phyloP scores from a whole-genome alignment of 2,888 invertebrate genomes.

The Calliopum simillimum region DNA sequence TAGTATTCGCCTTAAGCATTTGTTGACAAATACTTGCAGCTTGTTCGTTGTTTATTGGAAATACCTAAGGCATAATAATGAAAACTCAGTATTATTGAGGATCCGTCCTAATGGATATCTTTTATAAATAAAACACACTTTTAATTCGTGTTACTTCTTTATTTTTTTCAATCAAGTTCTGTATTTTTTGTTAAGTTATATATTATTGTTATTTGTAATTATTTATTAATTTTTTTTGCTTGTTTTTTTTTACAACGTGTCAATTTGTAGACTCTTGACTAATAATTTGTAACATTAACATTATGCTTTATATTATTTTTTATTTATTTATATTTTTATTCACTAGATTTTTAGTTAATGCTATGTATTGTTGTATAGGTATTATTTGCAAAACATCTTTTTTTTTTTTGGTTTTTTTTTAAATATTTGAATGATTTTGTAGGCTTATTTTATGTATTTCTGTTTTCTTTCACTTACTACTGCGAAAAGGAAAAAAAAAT shows the following conservation, averaged over 20 bases:
- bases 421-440: background rate
- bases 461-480: too few relatives aligned
- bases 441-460: too few relatives aligned
- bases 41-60: too few relatives aligned
- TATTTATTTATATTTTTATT: constrained; percentile 24
- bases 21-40: too few relatives aligned
- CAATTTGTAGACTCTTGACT: constrained; percentile 58
- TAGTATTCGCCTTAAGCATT: too few relatives aligned
- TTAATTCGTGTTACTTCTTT: constrained; percentile 56
- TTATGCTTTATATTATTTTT: constrained; percentile 43
- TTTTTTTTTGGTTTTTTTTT: background rate
- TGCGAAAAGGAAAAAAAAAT: background rate
- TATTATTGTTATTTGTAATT: constrained; percentile 27
- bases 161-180: constrained; percentile 55
- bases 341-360: constrained; percentile 36
- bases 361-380: constrained; percentile 16
- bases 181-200: constrained; percentile 45
- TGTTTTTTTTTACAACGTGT: constrained; percentile 55
- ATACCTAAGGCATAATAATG: too few relatives aligned
- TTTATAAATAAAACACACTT: constrained; percentile 37
- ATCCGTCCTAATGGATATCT: background rate
- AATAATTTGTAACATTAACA: constrained; percentile 52
- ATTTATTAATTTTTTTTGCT: constrained; percentile 44
- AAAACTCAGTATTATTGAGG: too few relatives aligned
- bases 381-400: constrained; percentile 7